Percentiles rank a stretch among this genome's conserved stretches.
phyloP scores from a whole-genome alignment of 64 coral and sea anemone species.

The Porites lutea region DNA sequence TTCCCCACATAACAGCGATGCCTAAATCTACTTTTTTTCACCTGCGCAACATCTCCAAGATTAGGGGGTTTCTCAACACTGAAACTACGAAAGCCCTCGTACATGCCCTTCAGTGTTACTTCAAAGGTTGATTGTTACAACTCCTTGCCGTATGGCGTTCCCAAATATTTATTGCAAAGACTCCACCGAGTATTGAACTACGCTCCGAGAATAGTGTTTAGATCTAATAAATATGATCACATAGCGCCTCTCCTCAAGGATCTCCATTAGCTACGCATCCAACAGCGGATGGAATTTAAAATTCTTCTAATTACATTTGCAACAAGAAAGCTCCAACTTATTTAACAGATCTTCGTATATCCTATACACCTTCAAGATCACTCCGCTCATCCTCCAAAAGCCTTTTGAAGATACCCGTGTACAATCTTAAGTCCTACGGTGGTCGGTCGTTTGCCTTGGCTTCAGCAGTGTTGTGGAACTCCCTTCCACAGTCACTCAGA shows the following conservation, averaged over 20 bases:
- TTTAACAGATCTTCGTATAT: constrained; percentile 16
- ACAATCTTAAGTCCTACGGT: neutral
- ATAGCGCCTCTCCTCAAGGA: constrained; percentile 25
- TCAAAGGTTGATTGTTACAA: constrained; percentile 1
- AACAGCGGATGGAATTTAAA: constrained; percentile 2
- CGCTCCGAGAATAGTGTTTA: constrained; percentile 23
- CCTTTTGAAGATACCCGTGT: constrained; percentile 7
- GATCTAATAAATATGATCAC: constrained; percentile 29
- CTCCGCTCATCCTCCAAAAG: neutral
- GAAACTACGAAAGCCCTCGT: neutral
- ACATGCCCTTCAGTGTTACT: neutral
- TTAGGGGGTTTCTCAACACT: too few relatives aligned
- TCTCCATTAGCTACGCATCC: neutral
- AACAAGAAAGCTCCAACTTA: constrained; percentile 22
- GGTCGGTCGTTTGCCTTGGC: neutral
- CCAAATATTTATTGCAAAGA: constrained; percentile 5
- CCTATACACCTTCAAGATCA: constrained; percentile 3
- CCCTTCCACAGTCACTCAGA: constrained; percentile 1
- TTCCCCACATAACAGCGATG: neutral
- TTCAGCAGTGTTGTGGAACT: neutral
- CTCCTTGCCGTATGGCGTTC: constrained; percentile 2
- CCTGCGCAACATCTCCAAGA: neutral
- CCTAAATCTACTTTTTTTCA: constrained; percentile 35
- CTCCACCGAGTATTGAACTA: constrained; percentile 13
- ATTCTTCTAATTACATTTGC: constrained; percentile 1